Evolutionary conservation across 2,113 vertebrate genomes (phyloP).

Genomic region (Litocranius walleri): DNA sequence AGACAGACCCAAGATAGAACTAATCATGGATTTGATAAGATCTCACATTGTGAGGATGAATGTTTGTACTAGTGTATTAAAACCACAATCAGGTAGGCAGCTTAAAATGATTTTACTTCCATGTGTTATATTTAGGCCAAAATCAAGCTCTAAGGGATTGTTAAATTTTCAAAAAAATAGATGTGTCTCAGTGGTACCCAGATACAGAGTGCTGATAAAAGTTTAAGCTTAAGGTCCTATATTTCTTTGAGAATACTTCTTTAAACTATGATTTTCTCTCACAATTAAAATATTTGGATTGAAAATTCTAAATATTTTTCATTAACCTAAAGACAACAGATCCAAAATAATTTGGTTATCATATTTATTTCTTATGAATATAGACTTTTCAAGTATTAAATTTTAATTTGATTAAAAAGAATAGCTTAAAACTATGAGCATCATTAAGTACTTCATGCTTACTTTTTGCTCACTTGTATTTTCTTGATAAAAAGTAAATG

Average conservation of each 20-base stretch:
- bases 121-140: background rate
- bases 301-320: slow-evolving; percentile 17
- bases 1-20: background rate
- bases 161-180: background rate
- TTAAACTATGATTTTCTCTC: background rate
- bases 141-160: background rate
- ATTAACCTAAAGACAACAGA: slow-evolving; percentile 48
- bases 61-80: background rate
- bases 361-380: slow-evolving; percentile 21
- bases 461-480: background rate
- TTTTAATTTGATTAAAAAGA: slow-evolving; percentile 25
- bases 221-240: background rate
- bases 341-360: background rate
- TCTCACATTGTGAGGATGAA: background rate
- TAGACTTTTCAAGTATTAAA: slow-evolving; percentile 8
- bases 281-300: background rate
- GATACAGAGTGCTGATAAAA: background rate
- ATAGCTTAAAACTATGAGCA: background rate
- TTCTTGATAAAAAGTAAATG: slow-evolving; percentile 47
- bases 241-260: background rate
- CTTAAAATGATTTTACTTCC: background rate
- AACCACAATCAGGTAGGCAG: background rate
- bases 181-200: background rate
- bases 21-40: slow-evolving; percentile 28
- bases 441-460: background rate